Evolutionary conservation across 2,888 invertebrate species (phyloP).

Genomic region (Scaeva pyrastri): DNA sequence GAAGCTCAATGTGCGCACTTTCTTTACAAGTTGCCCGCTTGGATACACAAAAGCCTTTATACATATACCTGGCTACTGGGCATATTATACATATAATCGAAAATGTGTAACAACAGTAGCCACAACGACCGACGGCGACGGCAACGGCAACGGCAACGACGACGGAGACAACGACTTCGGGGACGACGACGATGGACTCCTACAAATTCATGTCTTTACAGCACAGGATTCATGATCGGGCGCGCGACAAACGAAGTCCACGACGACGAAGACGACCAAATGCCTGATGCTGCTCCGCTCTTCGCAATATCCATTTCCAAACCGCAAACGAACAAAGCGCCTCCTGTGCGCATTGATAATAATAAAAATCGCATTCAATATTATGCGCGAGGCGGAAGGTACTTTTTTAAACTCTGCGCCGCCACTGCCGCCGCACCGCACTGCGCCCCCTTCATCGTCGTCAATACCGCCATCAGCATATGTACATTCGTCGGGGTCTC

Average conservation of each 20-base stretch:
- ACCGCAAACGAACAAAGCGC: slow-evolving; percentile 58
- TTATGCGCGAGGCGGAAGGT: slow-evolving; percentile 72
- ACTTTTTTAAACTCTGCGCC: slow-evolving; percentile 31
- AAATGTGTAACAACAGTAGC: slow-evolving; percentile 81
- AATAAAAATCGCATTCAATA: slow-evolving; percentile 73
- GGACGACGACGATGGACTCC: slow-evolving; percentile 72
- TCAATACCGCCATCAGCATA: not conserved
- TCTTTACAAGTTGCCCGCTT: slow-evolving; percentile 68
- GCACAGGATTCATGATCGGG: slow-evolving; percentile 55
- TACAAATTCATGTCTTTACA: slow-evolving; percentile 68
- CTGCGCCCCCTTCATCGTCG: not conserved
- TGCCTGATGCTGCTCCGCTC: slow-evolving; percentile 8
- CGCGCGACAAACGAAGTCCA: slow-evolving; percentile 45
- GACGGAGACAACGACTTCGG: not conserved
- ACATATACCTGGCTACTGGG: slow-evolving; percentile 46
- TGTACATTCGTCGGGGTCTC: not conserved
- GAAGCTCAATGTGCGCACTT: slow-evolving; percentile 66
- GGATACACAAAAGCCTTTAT: slow-evolving; percentile 37
- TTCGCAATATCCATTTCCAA: not conserved
- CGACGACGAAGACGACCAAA: slow-evolving; percentile 14
- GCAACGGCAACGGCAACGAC: too few relatives aligned
- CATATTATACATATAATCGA: slow-evolving; percentile 39
- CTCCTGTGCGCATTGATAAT: slow-evolving; percentile 66
- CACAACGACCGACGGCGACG: slow-evolving; percentile 70
- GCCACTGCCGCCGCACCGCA: not conserved